phyloP scores from a whole-genome alignment of 1,140 invertebrate species.

The Alviniconcha marisindica region DNA sequence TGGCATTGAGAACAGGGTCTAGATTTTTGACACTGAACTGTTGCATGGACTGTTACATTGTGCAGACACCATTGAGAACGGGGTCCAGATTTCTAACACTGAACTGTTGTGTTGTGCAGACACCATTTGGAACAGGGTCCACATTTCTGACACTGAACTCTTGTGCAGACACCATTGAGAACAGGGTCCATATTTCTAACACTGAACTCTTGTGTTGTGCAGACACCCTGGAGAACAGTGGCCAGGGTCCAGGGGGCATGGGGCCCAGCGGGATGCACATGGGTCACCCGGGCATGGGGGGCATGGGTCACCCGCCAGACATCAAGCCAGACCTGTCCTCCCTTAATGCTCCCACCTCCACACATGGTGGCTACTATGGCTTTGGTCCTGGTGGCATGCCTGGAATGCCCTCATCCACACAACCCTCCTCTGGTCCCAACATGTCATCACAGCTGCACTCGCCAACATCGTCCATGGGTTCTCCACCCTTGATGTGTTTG shows the following conservation, averaged over 20 bases:
- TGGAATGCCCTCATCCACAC: constrained; percentile 54
- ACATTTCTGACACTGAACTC: no score
- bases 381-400: constrained; percentile 58
- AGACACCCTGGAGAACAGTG: constrained; percentile 69
- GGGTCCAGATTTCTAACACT: no score
- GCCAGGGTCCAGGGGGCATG: constrained; percentile 52
- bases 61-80: no score
- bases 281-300: constrained; percentile 50
- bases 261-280: constrained; percentile 55
- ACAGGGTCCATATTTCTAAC: no score
- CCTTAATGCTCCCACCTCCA: constrained; percentile 61
- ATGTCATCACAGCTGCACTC: constrained; percentile 70
- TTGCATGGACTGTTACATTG: no score
- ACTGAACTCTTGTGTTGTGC: constrained; percentile 48
- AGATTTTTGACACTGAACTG: no score
- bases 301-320: constrained; percentile 65
- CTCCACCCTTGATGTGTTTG: constrained; percentile 69
- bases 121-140: no score
- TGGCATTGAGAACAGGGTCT: no score
- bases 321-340: constrained; percentile 73
- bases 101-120: no score
- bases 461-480: constrained; percentile 66
- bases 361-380: constrained; percentile 54
- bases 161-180: no score
- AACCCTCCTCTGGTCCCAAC: constrained; percentile 59